These are phyloP conservation scores for Prenolepis imparis DNA, from an alignment of 2,888 invertebrate genomes.

Conservation along the genomic window DNA sequence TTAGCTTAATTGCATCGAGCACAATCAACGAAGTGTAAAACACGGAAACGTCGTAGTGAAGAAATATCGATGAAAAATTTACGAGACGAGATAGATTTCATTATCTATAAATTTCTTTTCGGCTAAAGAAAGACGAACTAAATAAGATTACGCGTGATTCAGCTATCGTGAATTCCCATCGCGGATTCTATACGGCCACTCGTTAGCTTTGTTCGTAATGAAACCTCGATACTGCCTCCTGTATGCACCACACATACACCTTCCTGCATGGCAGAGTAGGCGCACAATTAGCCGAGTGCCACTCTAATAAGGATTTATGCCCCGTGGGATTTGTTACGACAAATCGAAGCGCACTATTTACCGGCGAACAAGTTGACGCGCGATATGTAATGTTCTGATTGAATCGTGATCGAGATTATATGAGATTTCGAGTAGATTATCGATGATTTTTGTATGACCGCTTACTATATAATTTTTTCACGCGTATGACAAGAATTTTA, in stretches of 20 bases:
- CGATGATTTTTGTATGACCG: background rate
- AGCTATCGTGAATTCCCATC: conserved; percentile 54
- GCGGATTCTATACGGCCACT: conserved; percentile 39
- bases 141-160: conserved; percentile 32
- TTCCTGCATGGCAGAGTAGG: conserved; percentile 50
- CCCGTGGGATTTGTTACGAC: conserved; percentile 49
- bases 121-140: background rate
- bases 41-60: background rate
- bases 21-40: too few relatives aligned
- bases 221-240: conserved; percentile 56
- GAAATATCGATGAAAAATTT: background rate
- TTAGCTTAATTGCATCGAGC: background rate
- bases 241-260: conserved; percentile 39
- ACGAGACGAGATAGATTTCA: background rate
- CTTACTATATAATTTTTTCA: background rate
- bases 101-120: background rate
- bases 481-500: background rate
- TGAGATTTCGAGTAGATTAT: background rate
- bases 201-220: conserved; percentile 64
- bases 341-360: conserved; percentile 64
- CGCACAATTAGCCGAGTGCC: conserved; percentile 71
- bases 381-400: background rate
- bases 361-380: conserved; percentile 59
- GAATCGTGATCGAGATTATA: conserved; percentile 7
- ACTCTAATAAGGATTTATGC: conserved; percentile 72